Percentiles rank a stretch among this genome's conserved stretches.
Conservation (phyloP, 2,888 invertebrate genomes). For the Calliscelio sp. region DNA sequence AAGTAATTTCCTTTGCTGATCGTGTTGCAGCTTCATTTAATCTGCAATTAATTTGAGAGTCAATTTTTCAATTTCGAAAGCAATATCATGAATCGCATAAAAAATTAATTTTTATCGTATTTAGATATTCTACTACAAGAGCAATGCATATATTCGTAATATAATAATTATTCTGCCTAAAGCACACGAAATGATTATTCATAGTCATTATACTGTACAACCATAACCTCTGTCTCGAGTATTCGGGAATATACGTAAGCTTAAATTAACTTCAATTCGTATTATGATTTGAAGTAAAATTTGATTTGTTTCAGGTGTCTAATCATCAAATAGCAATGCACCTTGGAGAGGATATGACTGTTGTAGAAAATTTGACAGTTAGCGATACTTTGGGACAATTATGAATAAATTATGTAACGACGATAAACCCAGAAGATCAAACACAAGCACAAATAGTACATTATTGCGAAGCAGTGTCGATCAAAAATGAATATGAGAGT, state of each 20-base stretch:
- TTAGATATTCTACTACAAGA: constrained; percentile 26
- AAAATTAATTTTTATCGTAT: constrained; percentile 39
- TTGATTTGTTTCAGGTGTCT: constrained; percentile 78
- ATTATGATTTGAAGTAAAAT: constrained; percentile 48
- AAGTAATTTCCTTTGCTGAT: constrained; percentile 27
- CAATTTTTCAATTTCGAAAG: constrained; percentile 29
- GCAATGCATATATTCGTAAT: constrained; percentile 54
- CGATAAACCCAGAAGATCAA: constrained; percentile 80
- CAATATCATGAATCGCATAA: constrained; percentile 8
- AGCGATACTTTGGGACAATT: constrained; percentile 81
- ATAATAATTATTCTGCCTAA: constrained; percentile 44
- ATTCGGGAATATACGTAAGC: constrained; percentile 18
- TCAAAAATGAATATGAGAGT: constrained; percentile 80
- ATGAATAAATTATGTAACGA: constrained; percentile 84
- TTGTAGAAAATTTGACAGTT: constrained; percentile 82
- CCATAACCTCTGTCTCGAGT: constrained; percentile 53
- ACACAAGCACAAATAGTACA: constrained; percentile 80
- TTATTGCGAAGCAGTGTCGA: constrained; percentile 80
- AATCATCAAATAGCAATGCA: constrained; percentile 84
- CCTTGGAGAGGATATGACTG: constrained; percentile 83
- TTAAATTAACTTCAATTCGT: constrained; percentile 36
- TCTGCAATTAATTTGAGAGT: constrained; percentile 21
- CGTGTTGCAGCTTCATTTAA: constrained; percentile 4
- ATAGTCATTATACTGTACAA: constrained; percentile 47
- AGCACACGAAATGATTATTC: constrained; percentile 52